Evolutionary conservation across 92 coral and sea anemone genomes (phyloP).

Genomic region (Porites cylindrica): DNA sequence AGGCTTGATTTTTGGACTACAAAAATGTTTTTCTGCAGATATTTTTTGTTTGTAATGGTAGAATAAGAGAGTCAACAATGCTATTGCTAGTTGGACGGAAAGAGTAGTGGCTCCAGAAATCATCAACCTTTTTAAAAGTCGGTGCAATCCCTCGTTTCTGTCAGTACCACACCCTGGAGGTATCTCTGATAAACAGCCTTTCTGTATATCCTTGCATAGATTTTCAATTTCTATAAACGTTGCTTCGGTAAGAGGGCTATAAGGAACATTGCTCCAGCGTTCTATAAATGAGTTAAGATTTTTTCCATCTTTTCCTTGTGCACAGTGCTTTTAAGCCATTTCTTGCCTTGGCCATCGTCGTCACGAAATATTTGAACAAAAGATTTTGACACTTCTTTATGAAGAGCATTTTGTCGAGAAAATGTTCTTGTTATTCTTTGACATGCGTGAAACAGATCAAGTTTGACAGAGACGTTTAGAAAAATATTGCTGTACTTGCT

Average conservation of each 20-base stretch:
- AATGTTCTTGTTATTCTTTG: slow-evolving; percentile 43
- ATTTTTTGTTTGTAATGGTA: not conserved
- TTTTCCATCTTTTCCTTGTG: not conserved
- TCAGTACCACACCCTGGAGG: slow-evolving; percentile 45
- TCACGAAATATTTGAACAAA: slow-evolving; percentile 21
- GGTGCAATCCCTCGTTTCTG: slow-evolving; percentile 29
- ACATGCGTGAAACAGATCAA: slow-evolving; percentile 52
- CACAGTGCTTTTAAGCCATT: not conserved
- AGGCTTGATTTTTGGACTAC: no score
- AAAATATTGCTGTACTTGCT: slow-evolving; percentile 23
- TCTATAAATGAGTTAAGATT: slow-evolving; percentile 4
- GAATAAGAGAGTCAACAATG: slow-evolving; percentile 29
- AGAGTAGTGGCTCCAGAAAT: slow-evolving; percentile 41
- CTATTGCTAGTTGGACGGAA: slow-evolving; percentile 27
- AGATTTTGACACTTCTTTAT: not conserved
- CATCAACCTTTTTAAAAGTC: slow-evolving; percentile 24
- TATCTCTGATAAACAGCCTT: slow-evolving; percentile 41
- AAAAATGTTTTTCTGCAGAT: not conserved
- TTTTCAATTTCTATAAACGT: slow-evolving; percentile 9
- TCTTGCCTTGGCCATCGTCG: slow-evolving; percentile 52
- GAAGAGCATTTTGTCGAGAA: not conserved
- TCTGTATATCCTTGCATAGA: slow-evolving; percentile 23
- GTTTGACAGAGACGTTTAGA: slow-evolving; percentile 29
- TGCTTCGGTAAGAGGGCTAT: not conserved
- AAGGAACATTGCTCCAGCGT: not conserved